Base-by-base conservation (phyloP, 2,113 vertebrate genomes). In the Girardinichthys multiradiatus region DNA sequence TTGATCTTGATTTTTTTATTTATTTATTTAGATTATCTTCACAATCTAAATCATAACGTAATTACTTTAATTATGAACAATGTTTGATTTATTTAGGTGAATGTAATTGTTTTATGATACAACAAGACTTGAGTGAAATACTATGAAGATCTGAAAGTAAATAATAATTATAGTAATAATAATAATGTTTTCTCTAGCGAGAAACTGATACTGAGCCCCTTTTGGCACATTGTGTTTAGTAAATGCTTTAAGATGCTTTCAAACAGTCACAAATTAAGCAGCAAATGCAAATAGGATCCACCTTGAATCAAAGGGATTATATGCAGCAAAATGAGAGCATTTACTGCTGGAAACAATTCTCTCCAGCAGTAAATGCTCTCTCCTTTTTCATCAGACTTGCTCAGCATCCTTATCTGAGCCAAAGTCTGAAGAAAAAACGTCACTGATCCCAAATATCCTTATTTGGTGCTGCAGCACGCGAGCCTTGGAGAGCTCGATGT, bases 201-300 rank as follows among this genome's bases (percentile, higher is more conserved):
- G 71, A 74, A 81, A 84, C 84, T 89, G 75, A 81, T 68, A 9
- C 59, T 8, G 74, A 76, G 57, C 31, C 66, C 48, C 31, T 17
- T 75, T 54, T 10, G 19, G 48, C 21, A 54, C 3, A 2, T 54
- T 42, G 39, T 13, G 45, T 26, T 15, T 60, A 64, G 68, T 31
- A 57, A 57, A 66, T 29, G 3, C 27, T 70, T 33, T 30, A 82
- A 37, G 33, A 66, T 13, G 45, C 61, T 63, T 62, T 61, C 57
- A 76, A 70, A 51, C 71, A 78, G 2, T 29, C 17, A 64, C 4
- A 37, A 7, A 64, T 27, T 15, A 45, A 54, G 27, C 59, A 64
- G 35, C 77, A 67, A n/a, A 45, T 45, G 42, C 24, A 48, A 37
- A 59, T 77, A 60, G 24, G 33, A 73, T 73, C 57, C 33, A 74